These are phyloP conservation scores for Gallinago stenura DNA, from an alignment of 2,797 vertebrate species.

Conservation along the genomic window DNA sequence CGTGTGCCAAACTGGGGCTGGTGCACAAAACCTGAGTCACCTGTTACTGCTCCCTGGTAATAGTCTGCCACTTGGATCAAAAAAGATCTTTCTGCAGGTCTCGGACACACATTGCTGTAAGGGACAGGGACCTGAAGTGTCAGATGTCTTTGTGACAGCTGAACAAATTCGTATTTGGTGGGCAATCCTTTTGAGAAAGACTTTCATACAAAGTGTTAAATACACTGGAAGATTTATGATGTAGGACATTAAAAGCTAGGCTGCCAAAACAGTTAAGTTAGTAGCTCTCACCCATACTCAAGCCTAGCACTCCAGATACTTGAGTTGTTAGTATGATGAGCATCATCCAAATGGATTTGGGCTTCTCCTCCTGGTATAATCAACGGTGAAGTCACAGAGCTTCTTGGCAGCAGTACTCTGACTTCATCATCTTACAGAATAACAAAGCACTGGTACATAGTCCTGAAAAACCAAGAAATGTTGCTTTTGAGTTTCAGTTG, in stretches of 20 bases:
- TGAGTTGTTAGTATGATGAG: not conserved
- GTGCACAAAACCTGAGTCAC: not conserved
- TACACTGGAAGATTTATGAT: not conserved
- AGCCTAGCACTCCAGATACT: not conserved
- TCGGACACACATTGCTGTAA: accelerated
- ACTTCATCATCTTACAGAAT: not conserved
- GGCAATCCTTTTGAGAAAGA: not conserved
- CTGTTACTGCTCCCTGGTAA: not conserved
- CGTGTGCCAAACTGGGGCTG: accelerated
- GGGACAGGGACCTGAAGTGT: not conserved
- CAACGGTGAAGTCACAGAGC: not conserved
- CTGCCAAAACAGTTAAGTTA: not conserved
- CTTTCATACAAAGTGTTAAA: not conserved
- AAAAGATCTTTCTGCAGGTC: not conserved
- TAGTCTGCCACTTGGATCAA: not conserved
- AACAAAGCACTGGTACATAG: not conserved
- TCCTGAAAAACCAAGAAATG: not conserved
- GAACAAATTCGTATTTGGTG: not conserved
- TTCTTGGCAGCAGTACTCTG: not conserved
- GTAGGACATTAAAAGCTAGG: not conserved
- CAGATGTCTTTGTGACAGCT: not conserved
- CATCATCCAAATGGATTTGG: not conserved
- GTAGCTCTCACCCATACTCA: not conserved
- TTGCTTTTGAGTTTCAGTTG: not conserved
- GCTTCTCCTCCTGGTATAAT: not conserved